Conservation (phyloP, 1,140 invertebrate genomes). For the Megalonaias nervosa region DNA sequence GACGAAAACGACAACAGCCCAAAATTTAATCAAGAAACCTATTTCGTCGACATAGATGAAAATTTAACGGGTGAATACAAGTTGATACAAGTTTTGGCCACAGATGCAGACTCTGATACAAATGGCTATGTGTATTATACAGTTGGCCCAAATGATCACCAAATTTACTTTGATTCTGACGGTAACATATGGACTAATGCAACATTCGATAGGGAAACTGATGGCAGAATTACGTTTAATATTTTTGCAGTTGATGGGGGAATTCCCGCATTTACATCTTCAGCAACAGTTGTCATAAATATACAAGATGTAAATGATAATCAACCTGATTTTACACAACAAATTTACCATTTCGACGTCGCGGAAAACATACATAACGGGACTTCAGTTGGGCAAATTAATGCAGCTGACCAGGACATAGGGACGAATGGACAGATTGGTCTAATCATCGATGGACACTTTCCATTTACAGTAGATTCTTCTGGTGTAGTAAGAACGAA, state of each 20-base stretch:
- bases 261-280: slow-evolving; percentile 72
- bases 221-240: slow-evolving; percentile 79
- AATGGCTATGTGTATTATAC: slow-evolving; percentile 94
- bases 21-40: slow-evolving; percentile 41
- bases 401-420: slow-evolving; percentile 90
- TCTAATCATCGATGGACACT: slow-evolving; percentile 49
- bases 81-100: slow-evolving; percentile 78
- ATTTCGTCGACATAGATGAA: slow-evolving; percentile 39
- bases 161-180: slow-evolving; percentile 46
- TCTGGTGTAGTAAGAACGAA: slow-evolving; percentile 75
- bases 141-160: slow-evolving; percentile 75
- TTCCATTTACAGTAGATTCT: slow-evolving; percentile 73
- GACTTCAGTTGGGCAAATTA: slow-evolving; percentile 83
- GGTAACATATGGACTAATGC: slow-evolving; percentile 46
- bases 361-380: slow-evolving; percentile 82
- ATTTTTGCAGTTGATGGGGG: slow-evolving; percentile 73
- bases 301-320: slow-evolving; percentile 81
- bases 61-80: slow-evolving; percentile 4
- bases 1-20: slow-evolving; percentile 60
- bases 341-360: slow-evolving; percentile 70
- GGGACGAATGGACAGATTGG: slow-evolving; percentile 87
- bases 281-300: slow-evolving; percentile 58
- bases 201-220: slow-evolving; percentile 70
- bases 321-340: slow-evolving; percentile 53
- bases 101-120: slow-evolving; percentile 89